Percentiles rank a stretch among this genome's conserved stretches.
phyloP scores from a whole-genome alignment of 2,888 invertebrate species.

The Eueremaeus valkanovi region DNA sequence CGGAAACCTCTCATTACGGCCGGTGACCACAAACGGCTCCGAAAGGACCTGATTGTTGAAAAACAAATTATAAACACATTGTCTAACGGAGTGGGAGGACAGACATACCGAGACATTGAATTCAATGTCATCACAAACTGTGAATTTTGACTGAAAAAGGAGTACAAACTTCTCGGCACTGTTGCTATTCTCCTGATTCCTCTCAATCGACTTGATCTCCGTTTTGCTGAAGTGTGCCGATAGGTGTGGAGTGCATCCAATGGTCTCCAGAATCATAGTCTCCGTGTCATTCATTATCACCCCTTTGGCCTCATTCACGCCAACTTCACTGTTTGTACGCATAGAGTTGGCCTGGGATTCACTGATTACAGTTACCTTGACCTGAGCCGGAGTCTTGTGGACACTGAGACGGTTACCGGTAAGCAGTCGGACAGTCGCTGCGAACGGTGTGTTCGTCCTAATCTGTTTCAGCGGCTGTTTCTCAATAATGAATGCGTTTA shows the following conservation, averaged over 20 bases:
- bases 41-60: conserved; percentile 72
- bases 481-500: conserved; percentile 91
- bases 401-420: conserved; percentile 91
- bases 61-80: no score
- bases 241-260: conserved; percentile 76
- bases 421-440: conserved; percentile 82
- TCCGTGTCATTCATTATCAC: conserved; percentile 93
- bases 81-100: neutral
- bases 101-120: conserved; percentile 64
- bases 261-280: conserved; percentile 93
- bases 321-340: conserved; percentile 60
- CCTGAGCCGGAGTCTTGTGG: conserved; percentile 86
- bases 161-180: conserved; percentile 96
- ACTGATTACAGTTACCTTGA: conserved; percentile 64
- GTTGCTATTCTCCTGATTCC: conserved; percentile 93
- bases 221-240: conserved; percentile 77
- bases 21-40: conserved; percentile 94
- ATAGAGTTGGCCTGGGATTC: conserved; percentile 69
- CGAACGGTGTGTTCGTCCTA: conserved; percentile 94
- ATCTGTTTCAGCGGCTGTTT: conserved; percentile 97
- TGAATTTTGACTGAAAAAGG: conserved; percentile 87
- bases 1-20: no score
- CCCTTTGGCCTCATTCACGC: conserved; percentile 61
- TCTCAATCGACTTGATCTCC: conserved; percentile 86
- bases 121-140: conserved; percentile 73